Evolutionary conservation across 2,888 invertebrate genomes (phyloP).

Genomic region (Dasypolia templi): DNA sequence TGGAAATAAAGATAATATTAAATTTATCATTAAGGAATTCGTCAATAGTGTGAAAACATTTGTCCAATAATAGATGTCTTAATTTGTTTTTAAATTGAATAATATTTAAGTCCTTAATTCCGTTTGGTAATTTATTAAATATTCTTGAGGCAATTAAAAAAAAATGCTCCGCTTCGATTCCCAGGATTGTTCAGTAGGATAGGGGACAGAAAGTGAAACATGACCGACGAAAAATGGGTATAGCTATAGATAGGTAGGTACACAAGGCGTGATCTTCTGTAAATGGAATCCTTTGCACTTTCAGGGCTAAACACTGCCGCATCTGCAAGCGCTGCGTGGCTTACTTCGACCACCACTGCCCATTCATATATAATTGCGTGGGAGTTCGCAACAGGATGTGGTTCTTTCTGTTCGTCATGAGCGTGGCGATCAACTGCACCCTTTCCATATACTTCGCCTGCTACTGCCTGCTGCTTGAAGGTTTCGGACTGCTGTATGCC

Average conservation of each 20-base stretch:
- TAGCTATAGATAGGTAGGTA: not conserved
- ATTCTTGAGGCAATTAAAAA: too few relatives aligned
- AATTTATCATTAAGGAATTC: too few relatives aligned
- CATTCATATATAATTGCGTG: constrained; percentile 98
- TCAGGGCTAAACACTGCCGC: constrained; percentile 96
- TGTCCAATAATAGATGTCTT: too few relatives aligned
- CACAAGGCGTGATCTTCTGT: not conserved
- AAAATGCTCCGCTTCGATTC: not conserved
- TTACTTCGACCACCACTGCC: constrained; percentile 98
- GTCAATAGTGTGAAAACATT: too few relatives aligned
- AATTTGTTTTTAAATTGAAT: too few relatives aligned
- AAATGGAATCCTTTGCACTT: not conserved
- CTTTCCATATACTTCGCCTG: constrained; percentile 97
- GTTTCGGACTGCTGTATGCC: constrained; percentile 96
- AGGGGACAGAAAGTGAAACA: not conserved
- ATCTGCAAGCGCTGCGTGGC: constrained; percentile 97
- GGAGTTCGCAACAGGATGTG: constrained; percentile 97
- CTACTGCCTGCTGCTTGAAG: constrained; percentile 95
- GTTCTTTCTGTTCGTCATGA: constrained; percentile 97
- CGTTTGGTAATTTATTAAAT: too few relatives aligned
- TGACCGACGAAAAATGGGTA: not conserved
- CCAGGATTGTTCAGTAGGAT: not conserved
- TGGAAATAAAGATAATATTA: too few relatives aligned
- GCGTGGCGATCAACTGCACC: constrained; percentile 96
- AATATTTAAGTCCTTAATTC: too few relatives aligned